Conservation (phyloP, 2,113 vertebrate species). For the Lipophrys pholis region DNA sequence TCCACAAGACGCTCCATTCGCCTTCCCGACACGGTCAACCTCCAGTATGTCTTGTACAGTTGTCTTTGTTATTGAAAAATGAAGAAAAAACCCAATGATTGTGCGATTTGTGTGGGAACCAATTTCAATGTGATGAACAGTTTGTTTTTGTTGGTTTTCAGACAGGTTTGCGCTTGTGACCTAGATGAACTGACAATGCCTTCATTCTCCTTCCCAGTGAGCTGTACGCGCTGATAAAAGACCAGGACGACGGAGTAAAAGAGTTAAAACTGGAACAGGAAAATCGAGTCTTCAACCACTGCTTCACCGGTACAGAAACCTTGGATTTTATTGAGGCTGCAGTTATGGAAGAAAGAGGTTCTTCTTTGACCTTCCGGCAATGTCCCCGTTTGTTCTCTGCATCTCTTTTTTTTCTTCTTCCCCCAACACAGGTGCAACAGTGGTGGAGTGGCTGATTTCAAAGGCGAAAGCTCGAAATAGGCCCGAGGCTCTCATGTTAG, state of each 20-base stretch:
- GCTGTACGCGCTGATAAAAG: constrained; percentile 91
- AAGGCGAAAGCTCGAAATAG: constrained; percentile 88
- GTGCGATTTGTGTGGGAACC: no score
- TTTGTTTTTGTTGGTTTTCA: no score
- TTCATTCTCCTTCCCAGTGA: constrained; percentile 77
- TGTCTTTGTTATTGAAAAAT: neutral
- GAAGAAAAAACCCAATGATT: no score
- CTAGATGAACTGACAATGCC: constrained; percentile 4
- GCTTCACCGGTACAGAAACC: constrained; percentile 89
- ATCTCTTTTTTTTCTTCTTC: neutral
- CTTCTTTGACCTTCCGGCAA: neutral
- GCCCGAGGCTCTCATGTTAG: constrained; percentile 89
- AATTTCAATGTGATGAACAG: no score
- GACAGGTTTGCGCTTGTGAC: neutral
- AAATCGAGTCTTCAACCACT: constrained; percentile 93
- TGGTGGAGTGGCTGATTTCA: constrained; percentile 93
- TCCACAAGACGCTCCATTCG: constrained; percentile 93
- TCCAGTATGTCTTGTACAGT: constrained; percentile 80
- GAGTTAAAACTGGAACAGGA: constrained; percentile 93
- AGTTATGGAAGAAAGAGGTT: neutral
- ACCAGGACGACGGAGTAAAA: constrained; percentile 89
- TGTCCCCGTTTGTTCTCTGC: neutral
- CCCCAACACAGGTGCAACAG: constrained; percentile 83
- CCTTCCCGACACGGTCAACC: constrained; percentile 89
- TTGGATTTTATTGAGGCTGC: constrained; percentile 6